Evolutionary conservation across 2,113 vertebrate species (phyloP).

Genomic region (Mirza zaza): DNA sequence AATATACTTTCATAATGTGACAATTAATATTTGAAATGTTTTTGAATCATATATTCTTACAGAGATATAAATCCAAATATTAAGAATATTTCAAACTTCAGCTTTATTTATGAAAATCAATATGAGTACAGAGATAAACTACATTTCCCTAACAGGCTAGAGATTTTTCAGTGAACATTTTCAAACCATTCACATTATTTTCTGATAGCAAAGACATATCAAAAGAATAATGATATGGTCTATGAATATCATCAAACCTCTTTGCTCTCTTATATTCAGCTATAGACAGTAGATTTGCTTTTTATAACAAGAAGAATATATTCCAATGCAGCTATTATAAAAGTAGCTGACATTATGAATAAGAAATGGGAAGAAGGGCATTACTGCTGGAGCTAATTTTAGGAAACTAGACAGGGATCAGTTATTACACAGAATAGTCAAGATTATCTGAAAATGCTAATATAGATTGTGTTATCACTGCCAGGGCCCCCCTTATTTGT

Average conservation of each 20-base stretch:
- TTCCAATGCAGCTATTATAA: slow-evolving; percentile 43
- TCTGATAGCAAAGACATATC: slow-evolving; percentile 52
- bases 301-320: background rate
- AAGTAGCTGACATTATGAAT: slow-evolving; percentile 58
- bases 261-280: background rate
- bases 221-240: background rate
- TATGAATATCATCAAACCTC: slow-evolving; percentile 23
- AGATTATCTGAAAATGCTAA: slow-evolving; percentile 29
- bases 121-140: slow-evolving; percentile 40
- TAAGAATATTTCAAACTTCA: slow-evolving; percentile 51
- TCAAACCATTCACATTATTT: slow-evolving; percentile 42
- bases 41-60: background rate
- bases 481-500: background rate
- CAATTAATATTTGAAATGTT: slow-evolving; percentile 54
- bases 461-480: background rate
- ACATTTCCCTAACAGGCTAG: background rate
- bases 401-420: slow-evolving; percentile 1
- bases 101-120: slow-evolving; percentile 68
- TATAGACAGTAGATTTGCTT: slow-evolving; percentile 5
- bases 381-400: slow-evolving; percentile 41
- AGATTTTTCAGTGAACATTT: slow-evolving; percentile 46
- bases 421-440: slow-evolving; percentile 34
- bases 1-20: slow-evolving; percentile 31
- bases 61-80: slow-evolving; percentile 29
- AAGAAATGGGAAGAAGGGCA: slow-evolving; percentile 31